Evolutionary conservation across 2,797 vertebrate genomes (phyloP).

Genomic region (Chiroxiphia lanceolata): DNA sequence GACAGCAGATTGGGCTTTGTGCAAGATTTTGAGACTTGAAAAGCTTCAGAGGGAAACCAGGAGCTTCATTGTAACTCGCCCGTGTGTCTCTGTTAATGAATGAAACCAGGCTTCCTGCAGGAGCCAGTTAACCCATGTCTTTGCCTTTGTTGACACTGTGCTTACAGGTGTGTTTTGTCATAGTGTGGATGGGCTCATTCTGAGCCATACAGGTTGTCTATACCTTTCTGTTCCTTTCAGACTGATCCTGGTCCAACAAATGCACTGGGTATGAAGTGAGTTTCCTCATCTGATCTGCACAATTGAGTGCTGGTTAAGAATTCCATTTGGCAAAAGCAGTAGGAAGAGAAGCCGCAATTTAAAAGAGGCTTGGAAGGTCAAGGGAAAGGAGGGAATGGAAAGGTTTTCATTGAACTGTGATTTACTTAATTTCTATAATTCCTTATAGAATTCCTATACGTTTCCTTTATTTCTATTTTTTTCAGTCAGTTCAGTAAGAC

Average conservation of each 20-base stretch:
- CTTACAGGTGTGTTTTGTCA: not conserved
- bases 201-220: not conserved
- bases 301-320: not conserved
- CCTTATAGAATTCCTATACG: not conserved
- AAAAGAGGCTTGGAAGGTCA: not conserved
- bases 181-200: not conserved
- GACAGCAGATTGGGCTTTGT: not conserved
- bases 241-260: not conserved
- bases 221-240: not conserved
- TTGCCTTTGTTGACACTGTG: not conserved
- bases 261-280: not conserved
- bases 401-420: not conserved
- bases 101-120: conserved; percentile 26
- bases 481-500: conserved; percentile 23
- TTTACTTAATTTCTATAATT: not conserved
- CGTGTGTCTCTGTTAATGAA: conserved; percentile 30
- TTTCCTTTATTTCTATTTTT: not conserved
- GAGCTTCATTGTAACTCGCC: not conserved
- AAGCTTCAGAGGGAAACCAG: not conserved
- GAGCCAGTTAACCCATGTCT: not conserved
- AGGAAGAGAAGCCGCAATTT: not conserved
- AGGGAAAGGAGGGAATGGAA: not conserved
- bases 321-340: not conserved
- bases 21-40: not conserved
- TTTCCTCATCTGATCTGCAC: not conserved